Evolutionary conservation across 2,797 vertebrate species (phyloP).

Genomic region (Eidolon dupreanum): DNA sequence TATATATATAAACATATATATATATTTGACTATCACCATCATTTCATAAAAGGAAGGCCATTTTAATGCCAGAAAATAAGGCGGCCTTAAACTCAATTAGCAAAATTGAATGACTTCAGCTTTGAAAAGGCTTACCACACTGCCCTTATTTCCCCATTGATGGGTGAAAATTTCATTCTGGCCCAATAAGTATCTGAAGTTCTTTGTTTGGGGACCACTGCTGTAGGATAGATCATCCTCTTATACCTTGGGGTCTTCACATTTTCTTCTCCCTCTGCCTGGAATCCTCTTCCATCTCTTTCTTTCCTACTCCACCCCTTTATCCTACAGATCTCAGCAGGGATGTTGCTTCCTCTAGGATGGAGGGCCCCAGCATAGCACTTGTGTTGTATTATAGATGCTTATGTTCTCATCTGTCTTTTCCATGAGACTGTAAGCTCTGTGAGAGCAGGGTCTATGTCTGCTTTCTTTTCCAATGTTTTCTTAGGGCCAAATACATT

Average conservation of each 20-base stretch:
- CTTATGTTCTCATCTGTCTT: background rate
- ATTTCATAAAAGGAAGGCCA: background rate
- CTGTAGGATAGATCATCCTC: background rate
- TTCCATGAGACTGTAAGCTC: background rate
- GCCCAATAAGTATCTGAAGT: background rate
- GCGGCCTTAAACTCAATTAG: background rate
- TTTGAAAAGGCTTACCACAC: background rate
- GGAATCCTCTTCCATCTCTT: background rate
- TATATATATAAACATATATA: background rate
- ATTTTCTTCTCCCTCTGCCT: background rate
- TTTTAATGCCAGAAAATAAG: constrained; percentile 24
- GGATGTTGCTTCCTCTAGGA: background rate
- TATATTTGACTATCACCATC: background rate
- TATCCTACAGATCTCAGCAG: background rate
- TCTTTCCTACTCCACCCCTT: background rate
- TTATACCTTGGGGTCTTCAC: background rate
- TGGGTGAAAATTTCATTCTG: background rate
- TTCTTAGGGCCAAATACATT: background rate
- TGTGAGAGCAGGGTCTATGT: background rate
- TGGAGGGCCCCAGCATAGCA: background rate
- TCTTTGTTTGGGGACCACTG: background rate
- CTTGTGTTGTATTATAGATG: background rate
- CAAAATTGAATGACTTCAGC: background rate
- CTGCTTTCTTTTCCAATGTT: background rate
- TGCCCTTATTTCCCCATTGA: background rate